Percentiles rank a stretch among this genome's conserved stretches.
phyloP scores from a whole-genome alignment of 1,140 invertebrate genomes.

The Gerris buenoi region DNA sequence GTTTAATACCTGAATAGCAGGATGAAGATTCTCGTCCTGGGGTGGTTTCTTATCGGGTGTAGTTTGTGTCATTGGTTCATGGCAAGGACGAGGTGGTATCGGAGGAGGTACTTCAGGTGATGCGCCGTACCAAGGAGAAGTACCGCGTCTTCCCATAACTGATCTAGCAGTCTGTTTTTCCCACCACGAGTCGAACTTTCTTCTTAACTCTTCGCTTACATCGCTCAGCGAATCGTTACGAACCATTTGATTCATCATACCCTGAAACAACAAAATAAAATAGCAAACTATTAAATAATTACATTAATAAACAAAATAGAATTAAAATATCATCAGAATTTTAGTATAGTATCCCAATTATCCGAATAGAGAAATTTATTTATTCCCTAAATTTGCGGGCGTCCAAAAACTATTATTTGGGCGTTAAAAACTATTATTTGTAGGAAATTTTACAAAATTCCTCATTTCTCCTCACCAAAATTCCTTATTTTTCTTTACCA shows the following conservation, averaged over 20 bases:
- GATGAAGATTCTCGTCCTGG: slow-evolving; percentile 18
- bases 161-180: slow-evolving; percentile 17
- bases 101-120: not conserved
- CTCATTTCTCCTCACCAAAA: too few relatives aligned
- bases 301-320: too few relatives aligned
- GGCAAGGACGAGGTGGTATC: slow-evolving; percentile 12
- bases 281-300: too few relatives aligned
- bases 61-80: slow-evolving; percentile 1
- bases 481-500: too few relatives aligned
- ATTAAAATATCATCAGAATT: too few relatives aligned
- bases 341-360: too few relatives aligned
- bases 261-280: slow-evolving; percentile 40
- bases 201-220: slow-evolving; percentile 17
- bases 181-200: slow-evolving; percentile 24
- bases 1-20: slow-evolving; percentile 20
- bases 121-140: not conserved
- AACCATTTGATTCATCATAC: slow-evolving; percentile 51
- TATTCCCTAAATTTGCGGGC: too few relatives aligned
- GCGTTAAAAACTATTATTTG: too few relatives aligned
- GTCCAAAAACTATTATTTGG: too few relatives aligned
- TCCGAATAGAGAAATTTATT: too few relatives aligned
- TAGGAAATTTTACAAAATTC: too few relatives aligned
- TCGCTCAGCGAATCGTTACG: slow-evolving; percentile 46
- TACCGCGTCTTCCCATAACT: not conserved
- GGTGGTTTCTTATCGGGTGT: slow-evolving; percentile 9